Evolutionary conservation across 2,113 vertebrate genomes (phyloP), one percentile per base, ranked within the genome.

Genomic region (Perca schrenkii): DNA sequence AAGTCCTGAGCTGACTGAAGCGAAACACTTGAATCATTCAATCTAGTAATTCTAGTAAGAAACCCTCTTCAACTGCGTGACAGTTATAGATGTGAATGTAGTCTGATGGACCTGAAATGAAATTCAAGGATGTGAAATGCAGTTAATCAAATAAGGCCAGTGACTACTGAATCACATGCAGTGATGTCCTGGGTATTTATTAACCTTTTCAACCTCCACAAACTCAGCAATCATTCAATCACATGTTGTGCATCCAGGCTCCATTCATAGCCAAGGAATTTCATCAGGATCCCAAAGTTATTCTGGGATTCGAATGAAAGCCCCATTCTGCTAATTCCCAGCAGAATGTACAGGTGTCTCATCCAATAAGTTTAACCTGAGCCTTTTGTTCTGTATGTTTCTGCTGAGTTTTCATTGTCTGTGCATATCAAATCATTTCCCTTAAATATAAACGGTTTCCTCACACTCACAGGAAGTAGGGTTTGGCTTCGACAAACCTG

Each of bases 1-100:
- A 90, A 90, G 83, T 84, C 91, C 82, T 76, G 63, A 85, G 74
- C 72, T 80, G 84, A 84, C 76, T 71, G 25, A 74, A 74, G 80
- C 81, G 83, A 88, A 87, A 91, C 7, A 60, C 54, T 80, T 4
- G 1, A 36, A 61, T 69, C 16, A 58, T 13, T 40, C 11, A 50
- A 53, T 52, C 21, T 54, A 63, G 36, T 56, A 5, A 43, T 57
- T 43, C 53, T 1, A 13, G 21, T 10, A 64, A 50, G 19, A 63
- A 57, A 64, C 69, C 40, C 13, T 79, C 16, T 0, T 49, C 7
- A 52, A 50, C 40, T 43, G 25, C 11, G 21, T 62, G 57, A 47
- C 25, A 53, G 17, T 71, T 22, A 31, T 6, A 28, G 8, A 40
- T 34, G 16, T 57, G 31, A 22, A 46, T 6, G 21, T 7, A 25